A percentile compares a stretch with the other conserved stretches of the same genome.
Conservation (phyloP, 2,888 invertebrate species). For the Portevinia maculata region DNA sequence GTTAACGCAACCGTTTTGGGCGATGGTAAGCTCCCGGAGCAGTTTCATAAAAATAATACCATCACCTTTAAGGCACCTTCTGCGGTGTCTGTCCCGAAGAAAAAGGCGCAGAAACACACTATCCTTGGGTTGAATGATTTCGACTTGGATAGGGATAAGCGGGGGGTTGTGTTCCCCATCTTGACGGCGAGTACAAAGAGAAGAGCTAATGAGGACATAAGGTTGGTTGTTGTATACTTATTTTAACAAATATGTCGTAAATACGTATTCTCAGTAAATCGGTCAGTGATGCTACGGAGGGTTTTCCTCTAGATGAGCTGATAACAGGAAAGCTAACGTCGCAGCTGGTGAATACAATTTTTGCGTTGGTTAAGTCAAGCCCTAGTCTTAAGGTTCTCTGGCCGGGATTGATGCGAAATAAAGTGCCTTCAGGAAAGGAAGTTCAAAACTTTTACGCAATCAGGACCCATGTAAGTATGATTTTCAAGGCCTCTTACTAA, state of each 20-base stretch:
- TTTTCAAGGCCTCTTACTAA: too few relatives aligned
- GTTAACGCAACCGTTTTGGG: conserved; percentile 79
- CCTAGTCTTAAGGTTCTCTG: conserved; percentile 77
- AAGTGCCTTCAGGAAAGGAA: conserved; percentile 58
- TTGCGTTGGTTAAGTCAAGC: conserved; percentile 77
- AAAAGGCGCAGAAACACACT: background rate
- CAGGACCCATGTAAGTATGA: conserved; percentile 74
- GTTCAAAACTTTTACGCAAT: conserved; percentile 73
- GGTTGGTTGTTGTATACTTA: too few relatives aligned
- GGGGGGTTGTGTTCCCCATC: conserved; percentile 51
- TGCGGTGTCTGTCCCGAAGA: conserved; percentile 3
- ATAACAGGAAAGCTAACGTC: conserved; percentile 78
- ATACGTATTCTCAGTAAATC: conserved; percentile 60
- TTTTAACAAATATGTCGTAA: too few relatives aligned
- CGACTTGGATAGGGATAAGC: conserved; percentile 25
- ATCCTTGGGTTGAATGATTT: background rate
- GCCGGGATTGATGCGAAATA: conserved; percentile 77
- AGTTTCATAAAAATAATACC: conserved; percentile 50
- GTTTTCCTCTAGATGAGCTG: conserved; percentile 75
- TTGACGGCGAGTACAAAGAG: conserved; percentile 18
- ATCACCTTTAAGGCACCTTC: conserved; percentile 33
- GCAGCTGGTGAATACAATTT: conserved; percentile 78
- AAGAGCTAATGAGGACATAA: conserved; percentile 34
- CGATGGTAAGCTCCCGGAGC: conserved; percentile 64
- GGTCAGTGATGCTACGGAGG: conserved; percentile 51